Evolutionary conservation across 2,797 vertebrate species (phyloP).

Genomic region (Simalia tracyae): DNA sequence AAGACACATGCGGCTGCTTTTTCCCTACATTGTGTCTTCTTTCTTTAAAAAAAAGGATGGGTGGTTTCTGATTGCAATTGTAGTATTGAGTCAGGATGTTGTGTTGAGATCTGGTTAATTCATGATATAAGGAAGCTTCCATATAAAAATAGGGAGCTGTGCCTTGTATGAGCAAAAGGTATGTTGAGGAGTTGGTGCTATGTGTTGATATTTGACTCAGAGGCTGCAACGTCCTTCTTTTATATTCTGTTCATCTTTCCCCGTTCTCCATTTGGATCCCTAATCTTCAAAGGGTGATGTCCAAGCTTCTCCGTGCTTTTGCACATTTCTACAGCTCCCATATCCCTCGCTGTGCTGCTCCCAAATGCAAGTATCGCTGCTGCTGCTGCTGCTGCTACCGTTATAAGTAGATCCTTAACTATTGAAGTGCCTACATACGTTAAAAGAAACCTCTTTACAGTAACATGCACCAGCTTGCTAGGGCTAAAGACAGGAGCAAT

Average conservation of each 20-base stretch:
- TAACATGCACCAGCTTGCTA: background rate
- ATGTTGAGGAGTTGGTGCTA: background rate
- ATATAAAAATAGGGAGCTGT: background rate
- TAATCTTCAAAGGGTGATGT: background rate
- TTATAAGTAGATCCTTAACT: background rate
- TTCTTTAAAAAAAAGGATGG: background rate
- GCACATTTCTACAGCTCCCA: background rate
- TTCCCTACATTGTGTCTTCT: background rate
- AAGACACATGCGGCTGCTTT: background rate
- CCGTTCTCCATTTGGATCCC: background rate
- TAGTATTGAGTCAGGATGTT: background rate
- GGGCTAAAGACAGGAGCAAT: background rate
- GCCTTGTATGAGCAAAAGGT: background rate
- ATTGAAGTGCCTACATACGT: background rate
- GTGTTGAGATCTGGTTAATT: background rate
- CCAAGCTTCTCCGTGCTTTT: background rate
- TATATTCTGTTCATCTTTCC: background rate
- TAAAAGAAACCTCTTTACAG: background rate
- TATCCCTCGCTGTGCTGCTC: background rate
- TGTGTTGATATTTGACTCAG: background rate
- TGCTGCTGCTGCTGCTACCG: too few species aligned
- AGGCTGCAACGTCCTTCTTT: background rate
- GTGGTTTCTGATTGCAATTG: background rate
- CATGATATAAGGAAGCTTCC: background rate
- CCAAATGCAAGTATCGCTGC: background rate